A percentile compares a stretch with the other conserved stretches of the same genome.
Conservation (phyloP, 2,113 vertebrate genomes). For the Macroglossus sobrinus region DNA sequence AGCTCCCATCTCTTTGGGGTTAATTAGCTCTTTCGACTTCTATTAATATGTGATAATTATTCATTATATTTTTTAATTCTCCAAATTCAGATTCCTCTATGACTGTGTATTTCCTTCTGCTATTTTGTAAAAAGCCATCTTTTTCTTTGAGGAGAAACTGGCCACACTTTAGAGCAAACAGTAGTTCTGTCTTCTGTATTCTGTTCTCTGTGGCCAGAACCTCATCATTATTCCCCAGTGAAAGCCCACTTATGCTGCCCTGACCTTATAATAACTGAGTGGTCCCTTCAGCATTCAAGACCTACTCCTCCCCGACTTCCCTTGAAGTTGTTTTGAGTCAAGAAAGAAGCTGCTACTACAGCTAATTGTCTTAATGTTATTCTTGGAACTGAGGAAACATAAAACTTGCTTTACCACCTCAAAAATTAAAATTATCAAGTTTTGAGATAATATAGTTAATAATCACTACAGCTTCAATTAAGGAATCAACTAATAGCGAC, state of each 20-base stretch:
- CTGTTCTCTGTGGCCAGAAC: background rate
- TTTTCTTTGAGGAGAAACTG: background rate
- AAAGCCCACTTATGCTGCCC: background rate
- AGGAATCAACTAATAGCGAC: background rate
- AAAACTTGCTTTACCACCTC: background rate
- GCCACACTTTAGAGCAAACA: background rate
- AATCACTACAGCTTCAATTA: background rate
- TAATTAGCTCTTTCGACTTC: background rate
- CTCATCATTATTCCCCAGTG: accelerated
- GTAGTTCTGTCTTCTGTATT: background rate
- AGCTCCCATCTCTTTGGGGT: background rate
- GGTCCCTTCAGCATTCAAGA: background rate
- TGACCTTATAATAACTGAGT: background rate
- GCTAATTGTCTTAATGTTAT: background rate
- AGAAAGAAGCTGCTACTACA: background rate
- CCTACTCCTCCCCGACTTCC: background rate
- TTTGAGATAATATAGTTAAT: slow-evolving; percentile 38
- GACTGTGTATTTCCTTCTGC: background rate
- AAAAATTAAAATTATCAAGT: background rate
- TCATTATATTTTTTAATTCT: background rate
- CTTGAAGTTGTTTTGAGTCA: background rate
- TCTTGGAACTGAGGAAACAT: background rate
- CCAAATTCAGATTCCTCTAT: background rate
- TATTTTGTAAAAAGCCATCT: background rate
- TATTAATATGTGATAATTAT: background rate